These are phyloP conservation scores for Drosophila lutescens DNA, from an alignment of 2,888 invertebrate genomes.

Conservation along the genomic window DNA sequence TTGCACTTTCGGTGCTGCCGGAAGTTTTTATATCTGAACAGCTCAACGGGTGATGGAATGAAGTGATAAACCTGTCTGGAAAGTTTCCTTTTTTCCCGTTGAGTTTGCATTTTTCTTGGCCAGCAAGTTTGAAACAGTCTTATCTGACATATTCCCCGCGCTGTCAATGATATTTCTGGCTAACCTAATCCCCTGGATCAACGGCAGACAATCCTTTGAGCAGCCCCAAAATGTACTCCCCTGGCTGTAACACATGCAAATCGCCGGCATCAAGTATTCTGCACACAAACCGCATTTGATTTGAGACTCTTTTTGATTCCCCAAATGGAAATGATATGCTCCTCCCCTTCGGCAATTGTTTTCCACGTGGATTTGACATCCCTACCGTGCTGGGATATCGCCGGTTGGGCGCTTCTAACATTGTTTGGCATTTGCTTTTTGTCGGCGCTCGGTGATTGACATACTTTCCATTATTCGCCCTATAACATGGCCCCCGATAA, in stretches of 20 bases:
- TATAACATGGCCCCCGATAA: conserved; percentile 42
- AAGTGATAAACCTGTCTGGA: conserved; percentile 79
- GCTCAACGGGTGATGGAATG: conserved; percentile 66
- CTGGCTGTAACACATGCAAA: conserved; percentile 52
- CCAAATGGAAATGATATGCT: conserved; percentile 29
- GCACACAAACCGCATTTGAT: conserved; percentile 46
- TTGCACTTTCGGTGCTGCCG: conserved; percentile 17
- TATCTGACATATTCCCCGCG: conserved; percentile 37
- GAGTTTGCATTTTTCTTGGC: conserved; percentile 55
- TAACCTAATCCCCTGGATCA: conserved; percentile 18
- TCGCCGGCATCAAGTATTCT: conserved; percentile 58
- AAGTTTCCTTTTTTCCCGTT: conserved; percentile 59
- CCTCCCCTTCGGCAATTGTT: conserved; percentile 10
- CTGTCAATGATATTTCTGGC: conserved; percentile 31
- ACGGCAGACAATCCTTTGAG: conserved; percentile 20
- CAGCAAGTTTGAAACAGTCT: conserved; percentile 42
- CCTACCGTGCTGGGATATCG: conserved; percentile 15
- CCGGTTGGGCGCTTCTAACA: conserved; percentile 25
- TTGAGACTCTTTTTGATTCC: conserved; percentile 33
- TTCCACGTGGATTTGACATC: conserved; percentile 23
- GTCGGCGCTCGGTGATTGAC: conserved; percentile 69
- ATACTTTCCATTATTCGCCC: conserved; percentile 72
- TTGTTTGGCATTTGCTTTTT: conserved; percentile 51
- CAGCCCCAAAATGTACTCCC: background rate
- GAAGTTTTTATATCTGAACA: conserved; percentile 46